Percentiles rank a stretch among this genome's conserved stretches.
phyloP scores from a whole-genome alignment of 2,888 invertebrate genomes.

The Andrena marginata region DNA sequence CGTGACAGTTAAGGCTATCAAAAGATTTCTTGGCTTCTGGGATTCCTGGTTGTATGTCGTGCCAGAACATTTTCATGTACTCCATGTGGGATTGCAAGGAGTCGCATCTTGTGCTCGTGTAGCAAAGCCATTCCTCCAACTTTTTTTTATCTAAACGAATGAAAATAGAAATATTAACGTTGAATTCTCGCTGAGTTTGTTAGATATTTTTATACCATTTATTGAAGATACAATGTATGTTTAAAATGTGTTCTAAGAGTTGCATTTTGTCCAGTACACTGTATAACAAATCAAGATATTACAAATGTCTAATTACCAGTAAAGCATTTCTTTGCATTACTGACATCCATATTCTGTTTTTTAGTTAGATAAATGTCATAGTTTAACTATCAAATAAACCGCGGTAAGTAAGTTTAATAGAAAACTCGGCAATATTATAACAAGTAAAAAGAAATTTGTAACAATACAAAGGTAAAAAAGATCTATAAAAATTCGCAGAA shows the following conservation, averaged over 20 bases:
- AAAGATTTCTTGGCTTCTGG: conserved; percentile 43
- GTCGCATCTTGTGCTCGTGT: conserved; percentile 84
- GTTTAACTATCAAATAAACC: conserved; percentile 2
- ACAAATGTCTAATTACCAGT: conserved; percentile 37
- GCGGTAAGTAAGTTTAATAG: conserved; percentile 5
- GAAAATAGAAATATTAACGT: neutral
- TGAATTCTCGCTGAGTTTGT: neutral
- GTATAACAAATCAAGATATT: neutral
- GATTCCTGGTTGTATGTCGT: conserved; percentile 68
- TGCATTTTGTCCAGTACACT: too few relatives aligned
- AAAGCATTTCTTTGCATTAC: conserved; percentile 25
- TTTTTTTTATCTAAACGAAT: conserved; percentile 73
- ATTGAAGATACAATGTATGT: too few relatives aligned
- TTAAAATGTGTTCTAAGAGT: neutral
- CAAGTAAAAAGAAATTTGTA: conserved; percentile 44
- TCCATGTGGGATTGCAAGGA: conserved; percentile 84
- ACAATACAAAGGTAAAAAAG: conserved; percentile 46
- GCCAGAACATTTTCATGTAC: conserved; percentile 84
- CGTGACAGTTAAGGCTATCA: neutral
- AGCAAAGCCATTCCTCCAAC: conserved; percentile 83
- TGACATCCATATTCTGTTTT: conserved; percentile 39
- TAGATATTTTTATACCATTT: neutral
- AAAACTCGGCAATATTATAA: conserved; percentile 20
- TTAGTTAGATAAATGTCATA: conserved; percentile 8
- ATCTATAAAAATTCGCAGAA: conserved; percentile 50